Evolutionary conservation across 2,113 vertebrate species (phyloP).

Genomic region (Hyla sarda): DNA sequence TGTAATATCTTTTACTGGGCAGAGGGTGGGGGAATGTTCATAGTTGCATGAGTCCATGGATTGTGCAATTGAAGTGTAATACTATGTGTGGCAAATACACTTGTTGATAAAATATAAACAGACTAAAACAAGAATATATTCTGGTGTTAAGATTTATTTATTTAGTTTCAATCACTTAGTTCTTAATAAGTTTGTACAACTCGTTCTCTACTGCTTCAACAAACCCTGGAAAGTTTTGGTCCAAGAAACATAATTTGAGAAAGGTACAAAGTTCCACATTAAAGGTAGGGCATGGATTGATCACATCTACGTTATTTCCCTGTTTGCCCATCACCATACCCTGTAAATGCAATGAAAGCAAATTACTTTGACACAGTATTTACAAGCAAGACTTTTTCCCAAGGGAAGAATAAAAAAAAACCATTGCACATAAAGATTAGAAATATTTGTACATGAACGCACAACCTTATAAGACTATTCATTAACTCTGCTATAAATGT

Average conservation of each 20-base stretch:
- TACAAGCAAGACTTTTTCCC: no score
- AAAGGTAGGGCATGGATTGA: slow-evolving; percentile 66
- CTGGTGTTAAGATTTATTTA: not conserved
- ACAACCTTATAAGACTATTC: no score
- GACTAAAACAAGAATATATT: not conserved
- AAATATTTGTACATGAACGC: no score
- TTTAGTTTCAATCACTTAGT: slow-evolving; percentile 62
- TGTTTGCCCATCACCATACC: slow-evolving; percentile 70
- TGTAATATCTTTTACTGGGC: slow-evolving; percentile 81
- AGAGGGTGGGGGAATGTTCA: slow-evolving; percentile 79
- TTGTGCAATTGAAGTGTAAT: slow-evolving; percentile 92
- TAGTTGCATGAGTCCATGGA: slow-evolving; percentile 94
- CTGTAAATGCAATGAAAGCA: slow-evolving; percentile 66
- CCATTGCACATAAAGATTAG: no score
- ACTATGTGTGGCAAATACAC: slow-evolving; percentile 91
- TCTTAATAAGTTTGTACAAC: slow-evolving; percentile 76
- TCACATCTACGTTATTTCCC: slow-evolving; percentile 65
- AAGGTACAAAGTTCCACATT: slow-evolving; percentile 75
- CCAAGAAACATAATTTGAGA: slow-evolving; percentile 85
- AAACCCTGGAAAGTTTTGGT: slow-evolving; percentile 85
- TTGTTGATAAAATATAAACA: slow-evolving; percentile 96
- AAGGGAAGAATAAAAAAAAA: not conserved
- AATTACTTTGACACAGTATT: not conserved
- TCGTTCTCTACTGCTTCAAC: slow-evolving; percentile 89
- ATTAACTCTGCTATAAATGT: no score